Evolutionary conservation across 2,888 invertebrate genomes (phyloP).

Genomic region (Drosophila flavopinicola): DNA sequence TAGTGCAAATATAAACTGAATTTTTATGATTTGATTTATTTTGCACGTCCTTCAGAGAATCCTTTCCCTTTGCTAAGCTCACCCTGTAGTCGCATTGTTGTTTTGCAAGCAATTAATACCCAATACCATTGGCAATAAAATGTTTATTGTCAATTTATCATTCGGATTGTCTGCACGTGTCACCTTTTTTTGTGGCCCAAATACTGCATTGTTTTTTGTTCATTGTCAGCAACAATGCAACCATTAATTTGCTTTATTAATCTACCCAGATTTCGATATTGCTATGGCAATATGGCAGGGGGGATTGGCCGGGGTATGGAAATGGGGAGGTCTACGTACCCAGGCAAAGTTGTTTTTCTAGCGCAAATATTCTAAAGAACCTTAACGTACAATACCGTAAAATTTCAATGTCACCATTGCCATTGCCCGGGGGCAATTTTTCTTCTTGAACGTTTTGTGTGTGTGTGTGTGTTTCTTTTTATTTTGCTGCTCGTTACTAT

Average conservation of each 20-base stretch:
- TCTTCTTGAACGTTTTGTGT: constrained; percentile 30
- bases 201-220: constrained; percentile 37
- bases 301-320: background rate
- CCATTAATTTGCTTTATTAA: constrained; percentile 76
- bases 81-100: background rate
- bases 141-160: constrained; percentile 67
- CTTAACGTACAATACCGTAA: constrained; percentile 64
- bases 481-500: constrained; percentile 62
- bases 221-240: constrained; percentile 52
- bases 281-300: constrained; percentile 2
- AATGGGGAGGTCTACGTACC: background rate
- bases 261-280: constrained; percentile 46
- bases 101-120: constrained; percentile 65
- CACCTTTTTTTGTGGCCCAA: constrained; percentile 48
- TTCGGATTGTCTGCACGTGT: constrained; percentile 69
- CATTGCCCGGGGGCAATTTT: constrained; percentile 48
- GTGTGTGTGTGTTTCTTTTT: constrained; percentile 21
- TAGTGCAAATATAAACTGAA: background rate
- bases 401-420: constrained; percentile 81
- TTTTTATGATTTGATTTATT: background rate
- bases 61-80: no score
- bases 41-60: no score
- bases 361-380: constrained; percentile 36
- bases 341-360: constrained; percentile 24
- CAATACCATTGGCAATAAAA: constrained; percentile 71